Conservation (phyloP, 2,113 vertebrate species). For the Chloropsis hardwickii region DNA sequence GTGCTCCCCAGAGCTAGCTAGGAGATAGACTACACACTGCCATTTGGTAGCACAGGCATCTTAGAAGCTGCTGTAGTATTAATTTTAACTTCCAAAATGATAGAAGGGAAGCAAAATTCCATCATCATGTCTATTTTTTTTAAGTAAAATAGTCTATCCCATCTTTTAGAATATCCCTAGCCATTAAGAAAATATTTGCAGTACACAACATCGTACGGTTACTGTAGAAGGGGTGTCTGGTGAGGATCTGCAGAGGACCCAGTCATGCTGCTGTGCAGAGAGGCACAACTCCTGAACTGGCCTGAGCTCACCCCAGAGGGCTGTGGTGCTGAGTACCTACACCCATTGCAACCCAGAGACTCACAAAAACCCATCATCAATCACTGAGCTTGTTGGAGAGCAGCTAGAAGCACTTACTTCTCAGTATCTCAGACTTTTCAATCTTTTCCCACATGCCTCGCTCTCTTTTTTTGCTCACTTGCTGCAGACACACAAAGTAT, state of each 20-base stretch:
- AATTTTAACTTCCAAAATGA: not conserved
- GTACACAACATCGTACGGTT: accelerated
- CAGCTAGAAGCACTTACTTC: not conserved
- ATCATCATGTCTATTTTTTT: not conserved
- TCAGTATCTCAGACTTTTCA: not conserved
- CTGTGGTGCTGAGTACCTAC: not conserved
- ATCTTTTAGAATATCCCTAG: not conserved
- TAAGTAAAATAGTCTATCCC: not conserved
- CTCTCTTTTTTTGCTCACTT: not conserved
- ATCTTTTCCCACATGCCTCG: conserved; percentile 2
- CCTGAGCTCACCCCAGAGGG: not conserved
- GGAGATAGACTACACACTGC: not conserved
- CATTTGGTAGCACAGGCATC: not conserved
- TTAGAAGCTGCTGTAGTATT: not conserved
- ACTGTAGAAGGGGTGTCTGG: not conserved
- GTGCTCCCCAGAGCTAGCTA: not conserved
- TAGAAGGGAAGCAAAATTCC: not conserved
- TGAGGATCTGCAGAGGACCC: not conserved
- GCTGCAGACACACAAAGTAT: not conserved
- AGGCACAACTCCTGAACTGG: not conserved
- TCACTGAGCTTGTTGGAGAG: not conserved
- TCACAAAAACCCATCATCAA: not conserved
- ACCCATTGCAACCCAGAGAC: not conserved
- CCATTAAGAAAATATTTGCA: not conserved
- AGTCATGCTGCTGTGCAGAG: not conserved